Evolutionary conservation across 2,113 vertebrate species (phyloP), one percentile per base, ranked within the genome.

Genomic region (Etheostoma cragini): DNA sequence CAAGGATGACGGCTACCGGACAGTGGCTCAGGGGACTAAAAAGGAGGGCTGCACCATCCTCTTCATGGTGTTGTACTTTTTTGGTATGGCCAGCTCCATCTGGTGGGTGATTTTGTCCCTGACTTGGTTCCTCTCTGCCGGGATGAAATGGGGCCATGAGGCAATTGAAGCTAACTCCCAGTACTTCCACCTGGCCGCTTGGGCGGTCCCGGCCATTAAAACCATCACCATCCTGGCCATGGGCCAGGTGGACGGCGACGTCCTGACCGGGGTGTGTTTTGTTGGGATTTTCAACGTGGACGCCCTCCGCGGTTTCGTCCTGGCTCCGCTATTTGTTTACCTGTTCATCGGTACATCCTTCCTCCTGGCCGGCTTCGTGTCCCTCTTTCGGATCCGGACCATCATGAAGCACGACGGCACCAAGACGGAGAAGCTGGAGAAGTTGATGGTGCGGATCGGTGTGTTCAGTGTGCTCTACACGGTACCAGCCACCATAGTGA

Each of bases 391-490:
- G 52, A 99, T 99, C 90, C 94, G 98, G 83, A 99, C 98, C 87
- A 98, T 99, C 93, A 99, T 99, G 98, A 99, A 99, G 82, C 98
- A 99, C 0, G 98, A 98, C 12, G 98, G 98, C 79, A 99, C 97
- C 90, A 99, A 99, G 94, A 99, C 98, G 0, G 98, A 99, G 94
- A 99, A 99, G 88, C 89, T 99, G 94, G 98, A 99, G 93, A 98
- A 97, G 95, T 90, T 99, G 58, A 99, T 99, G 98, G 98, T 99
- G 69, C 95, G 98, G 38, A 99, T 99, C 0, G 98, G 98, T 0
- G 97, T 99, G 86, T 99, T 99, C 91, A 97, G 96, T 0, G 98
- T 99, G 64, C 96, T 99, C 38, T 99, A 99, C 94, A 99, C 98
- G 0, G 98, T 99, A 30, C 98, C 98, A 0, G 98, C 98, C 83